Conservation (phyloP, 1,140 invertebrate genomes). For the Euwallacea fornicatus region DNA sequence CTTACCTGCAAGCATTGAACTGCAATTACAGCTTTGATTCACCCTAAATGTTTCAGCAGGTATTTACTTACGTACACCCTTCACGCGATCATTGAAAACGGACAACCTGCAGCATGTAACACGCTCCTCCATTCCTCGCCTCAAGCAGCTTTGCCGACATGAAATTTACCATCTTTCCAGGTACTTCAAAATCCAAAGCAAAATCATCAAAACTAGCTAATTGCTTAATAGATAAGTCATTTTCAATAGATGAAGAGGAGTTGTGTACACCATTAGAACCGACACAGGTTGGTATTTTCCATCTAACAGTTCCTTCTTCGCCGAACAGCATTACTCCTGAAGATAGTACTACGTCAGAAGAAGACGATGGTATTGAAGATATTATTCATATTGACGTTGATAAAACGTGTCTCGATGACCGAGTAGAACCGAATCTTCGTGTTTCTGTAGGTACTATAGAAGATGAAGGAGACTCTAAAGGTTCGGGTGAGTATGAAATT, state of each 20-base stretch:
- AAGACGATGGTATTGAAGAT: conserved; percentile 34
- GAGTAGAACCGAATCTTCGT: too few relatives aligned
- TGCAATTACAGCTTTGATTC: too few relatives aligned
- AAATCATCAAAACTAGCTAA: conserved; percentile 24
- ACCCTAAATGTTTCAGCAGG: too few relatives aligned
- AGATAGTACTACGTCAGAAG: conserved; percentile 30
- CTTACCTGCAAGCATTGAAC: too few relatives aligned
- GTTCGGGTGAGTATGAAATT: too few relatives aligned
- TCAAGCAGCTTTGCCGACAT: neutral
- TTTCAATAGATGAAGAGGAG: conserved; percentile 48
- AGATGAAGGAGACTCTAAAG: too few relatives aligned
- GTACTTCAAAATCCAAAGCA: conserved; percentile 21
- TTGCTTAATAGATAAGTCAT: conserved; percentile 46
- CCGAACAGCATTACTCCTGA: conserved; percentile 24
- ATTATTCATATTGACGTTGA: conserved; percentile 34
- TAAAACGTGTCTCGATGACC: neutral
- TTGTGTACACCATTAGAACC: conserved; percentile 44
- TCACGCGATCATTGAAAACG: too few relatives aligned
- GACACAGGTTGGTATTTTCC: conserved; percentile 30
- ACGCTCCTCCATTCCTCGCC: neutral
- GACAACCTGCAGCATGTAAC: too few relatives aligned
- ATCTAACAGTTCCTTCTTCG: conserved; percentile 12
- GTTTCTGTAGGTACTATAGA: too few relatives aligned
- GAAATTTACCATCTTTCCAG: neutral
- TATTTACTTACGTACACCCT: too few relatives aligned